Evolutionary conservation across 1,140 invertebrate genomes (phyloP).

Genomic region (Leptinotarsa undecemlineata): DNA sequence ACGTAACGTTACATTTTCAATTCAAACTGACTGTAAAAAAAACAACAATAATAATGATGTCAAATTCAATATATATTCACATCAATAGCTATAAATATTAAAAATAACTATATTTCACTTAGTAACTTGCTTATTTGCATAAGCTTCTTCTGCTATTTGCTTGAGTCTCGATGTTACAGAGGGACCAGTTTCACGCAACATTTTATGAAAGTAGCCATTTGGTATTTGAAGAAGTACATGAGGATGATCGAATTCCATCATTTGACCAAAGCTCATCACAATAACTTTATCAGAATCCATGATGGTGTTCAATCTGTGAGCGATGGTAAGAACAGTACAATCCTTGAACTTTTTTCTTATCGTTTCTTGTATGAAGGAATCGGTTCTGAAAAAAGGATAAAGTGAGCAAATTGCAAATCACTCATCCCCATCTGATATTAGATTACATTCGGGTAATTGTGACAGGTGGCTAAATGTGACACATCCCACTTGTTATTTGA

Average conservation of each 20-base stretch:
- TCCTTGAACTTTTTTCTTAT: constrained; percentile 61
- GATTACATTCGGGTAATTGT: too few relatives aligned
- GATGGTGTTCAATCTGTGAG: constrained; percentile 61
- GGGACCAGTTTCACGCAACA: constrained; percentile 64
- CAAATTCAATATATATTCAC: too few relatives aligned
- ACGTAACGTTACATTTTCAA: too few relatives aligned
- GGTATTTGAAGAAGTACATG: constrained; percentile 48
- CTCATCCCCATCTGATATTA: too few relatives aligned
- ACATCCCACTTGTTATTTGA: too few relatives aligned
- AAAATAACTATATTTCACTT: too few relatives aligned
- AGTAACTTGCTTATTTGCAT: constrained; percentile 22
- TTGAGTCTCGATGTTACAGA: constrained; percentile 38
- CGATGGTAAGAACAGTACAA: constrained; percentile 76
- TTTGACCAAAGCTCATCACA: constrained; percentile 52
- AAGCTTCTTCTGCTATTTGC: constrained; percentile 40
- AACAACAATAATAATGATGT: too few relatives aligned
- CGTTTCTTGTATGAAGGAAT: constrained; percentile 63
- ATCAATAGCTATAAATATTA: too few relatives aligned
- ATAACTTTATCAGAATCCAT: constrained; percentile 51
- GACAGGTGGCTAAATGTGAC: too few relatives aligned
- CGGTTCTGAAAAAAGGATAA: constrained; percentile 54
- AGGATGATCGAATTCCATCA: constrained; percentile 53
- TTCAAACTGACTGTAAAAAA: too few relatives aligned
- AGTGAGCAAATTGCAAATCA: not conserved
- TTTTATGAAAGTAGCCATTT: constrained; percentile 69